Evolutionary conservation across 2,797 vertebrate species (phyloP).

Genomic region (Sebastes matsubarae): DNA sequence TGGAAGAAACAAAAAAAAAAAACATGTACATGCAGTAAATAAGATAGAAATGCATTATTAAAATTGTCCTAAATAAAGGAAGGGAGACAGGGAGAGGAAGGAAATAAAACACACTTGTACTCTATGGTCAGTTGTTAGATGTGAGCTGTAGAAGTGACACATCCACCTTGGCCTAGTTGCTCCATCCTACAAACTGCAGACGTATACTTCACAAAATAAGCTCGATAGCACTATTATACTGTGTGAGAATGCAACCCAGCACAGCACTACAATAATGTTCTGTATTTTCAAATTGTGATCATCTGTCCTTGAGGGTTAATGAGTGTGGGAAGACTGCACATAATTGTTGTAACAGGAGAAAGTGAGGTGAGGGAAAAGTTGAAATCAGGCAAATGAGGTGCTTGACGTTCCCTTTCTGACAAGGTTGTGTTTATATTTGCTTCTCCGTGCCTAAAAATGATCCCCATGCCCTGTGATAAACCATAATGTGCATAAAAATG

Average conservation of each 20-base stretch:
- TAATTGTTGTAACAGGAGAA: neutral
- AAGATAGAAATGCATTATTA: neutral
- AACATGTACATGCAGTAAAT: neutral
- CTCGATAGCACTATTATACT: neutral
- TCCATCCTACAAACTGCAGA: neutral
- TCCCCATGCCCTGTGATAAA: constrained; percentile 20
- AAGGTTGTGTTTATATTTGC: constrained; percentile 33
- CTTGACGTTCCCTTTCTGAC: neutral
- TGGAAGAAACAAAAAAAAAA: neutral
- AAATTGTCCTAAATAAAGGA: neutral
- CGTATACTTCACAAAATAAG: neutral
- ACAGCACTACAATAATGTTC: neutral
- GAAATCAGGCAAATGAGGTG: neutral
- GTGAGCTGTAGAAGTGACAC: neutral
- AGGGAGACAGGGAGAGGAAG: neutral
- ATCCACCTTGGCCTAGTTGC: neutral
- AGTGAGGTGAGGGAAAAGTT: constrained; percentile 10
- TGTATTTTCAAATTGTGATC: neutral
- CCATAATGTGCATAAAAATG: constrained; percentile 26
- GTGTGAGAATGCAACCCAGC: neutral
- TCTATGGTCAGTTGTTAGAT: neutral
- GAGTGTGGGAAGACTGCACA: neutral
- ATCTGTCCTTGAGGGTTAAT: neutral
- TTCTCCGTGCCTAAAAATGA: neutral
- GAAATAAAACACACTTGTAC: neutral